phyloP scores from a whole-genome alignment of 2,113 vertebrate species.

The Connochaetes taurinus region DNA sequence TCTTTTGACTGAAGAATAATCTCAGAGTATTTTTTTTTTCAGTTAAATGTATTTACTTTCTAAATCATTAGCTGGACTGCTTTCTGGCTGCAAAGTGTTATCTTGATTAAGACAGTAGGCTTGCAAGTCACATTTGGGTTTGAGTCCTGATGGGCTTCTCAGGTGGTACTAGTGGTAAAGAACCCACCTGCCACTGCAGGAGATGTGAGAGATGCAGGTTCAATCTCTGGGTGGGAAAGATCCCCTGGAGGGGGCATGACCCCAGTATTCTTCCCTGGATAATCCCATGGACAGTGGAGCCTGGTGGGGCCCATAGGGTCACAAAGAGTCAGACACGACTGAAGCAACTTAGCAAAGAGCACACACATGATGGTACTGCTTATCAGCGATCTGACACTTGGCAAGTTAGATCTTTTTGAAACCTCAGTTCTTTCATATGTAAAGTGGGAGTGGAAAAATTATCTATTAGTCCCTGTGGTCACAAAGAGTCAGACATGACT shows the following conservation, averaged over 20 bases:
- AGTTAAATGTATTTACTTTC: neutral
- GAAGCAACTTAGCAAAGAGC: neutral
- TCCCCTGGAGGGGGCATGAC: neutral
- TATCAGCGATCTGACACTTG: neutral
- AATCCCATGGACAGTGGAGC: neutral
- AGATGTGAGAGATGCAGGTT: neutral
- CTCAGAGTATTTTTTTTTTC: neutral
- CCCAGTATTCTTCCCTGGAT: neutral
- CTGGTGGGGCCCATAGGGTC: neutral
- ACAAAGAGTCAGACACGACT: neutral
- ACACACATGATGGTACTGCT: neutral
- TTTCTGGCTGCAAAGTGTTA: neutral
- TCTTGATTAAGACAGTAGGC: neutral
- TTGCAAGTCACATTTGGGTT: neutral
- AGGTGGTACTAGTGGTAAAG: neutral
- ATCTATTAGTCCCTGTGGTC: neutral
- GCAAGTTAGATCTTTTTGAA: neutral
- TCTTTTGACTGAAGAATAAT: neutral
- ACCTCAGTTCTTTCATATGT: neutral
- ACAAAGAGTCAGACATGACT: neutral
- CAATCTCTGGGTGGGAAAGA: neutral
- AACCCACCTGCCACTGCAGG: neutral
- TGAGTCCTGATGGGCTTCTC: neutral
- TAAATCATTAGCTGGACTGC: neutral
- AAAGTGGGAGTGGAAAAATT: neutral